Percentiles rank a stretch among this genome's conserved stretches.
These are phyloP conservation scores for Cydia strobilella DNA, from an alignment of 1,140 invertebrate species.

Conservation along the genomic window DNA sequence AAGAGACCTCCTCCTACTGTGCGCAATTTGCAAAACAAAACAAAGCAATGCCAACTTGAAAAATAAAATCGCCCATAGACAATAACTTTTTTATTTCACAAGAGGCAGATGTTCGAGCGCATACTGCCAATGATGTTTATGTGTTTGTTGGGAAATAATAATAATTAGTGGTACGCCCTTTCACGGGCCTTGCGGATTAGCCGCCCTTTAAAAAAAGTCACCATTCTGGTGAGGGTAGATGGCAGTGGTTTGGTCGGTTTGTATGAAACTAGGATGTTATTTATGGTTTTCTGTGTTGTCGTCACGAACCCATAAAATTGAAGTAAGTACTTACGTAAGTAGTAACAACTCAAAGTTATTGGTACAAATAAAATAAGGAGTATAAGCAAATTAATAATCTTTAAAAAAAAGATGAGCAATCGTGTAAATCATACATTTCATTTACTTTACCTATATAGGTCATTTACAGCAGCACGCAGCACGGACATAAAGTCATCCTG, in stretches of 20 bases:
- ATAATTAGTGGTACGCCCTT: conserved; percentile 45
- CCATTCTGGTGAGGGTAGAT: conserved; percentile 50
- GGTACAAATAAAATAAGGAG: too few relatives aligned
- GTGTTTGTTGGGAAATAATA: conserved; percentile 39
- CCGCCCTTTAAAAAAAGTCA: conserved; percentile 49
- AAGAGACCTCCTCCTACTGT: not conserved
- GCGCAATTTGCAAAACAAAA: conserved; percentile 28
- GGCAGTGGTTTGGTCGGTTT: conserved; percentile 48
- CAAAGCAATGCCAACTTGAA: conserved; percentile 20
- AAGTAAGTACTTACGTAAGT: not conserved
- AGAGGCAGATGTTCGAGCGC: conserved; percentile 35
- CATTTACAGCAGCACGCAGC: too few relatives aligned
- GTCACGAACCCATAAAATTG: not conserved
- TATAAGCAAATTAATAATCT: too few relatives aligned
- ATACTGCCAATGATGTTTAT: conserved; percentile 33
- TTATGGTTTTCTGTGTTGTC: not conserved
- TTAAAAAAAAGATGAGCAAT: too few relatives aligned
- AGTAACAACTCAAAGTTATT: not conserved
- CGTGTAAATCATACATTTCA: too few relatives aligned
- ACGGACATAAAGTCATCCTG: not conserved
- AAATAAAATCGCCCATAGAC: conserved; percentile 25
- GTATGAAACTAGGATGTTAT: conserved; percentile 12
- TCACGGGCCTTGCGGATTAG: conserved; percentile 43
- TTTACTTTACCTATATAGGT: too few relatives aligned
- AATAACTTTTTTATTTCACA: conserved; percentile 36